A percentile compares a stretch with the other conserved stretches of the same genome.
These are phyloP conservation scores for Gambelia wislizenii DNA, from an alignment of 2,797 vertebrate species.

Conservation along the genomic window DNA sequence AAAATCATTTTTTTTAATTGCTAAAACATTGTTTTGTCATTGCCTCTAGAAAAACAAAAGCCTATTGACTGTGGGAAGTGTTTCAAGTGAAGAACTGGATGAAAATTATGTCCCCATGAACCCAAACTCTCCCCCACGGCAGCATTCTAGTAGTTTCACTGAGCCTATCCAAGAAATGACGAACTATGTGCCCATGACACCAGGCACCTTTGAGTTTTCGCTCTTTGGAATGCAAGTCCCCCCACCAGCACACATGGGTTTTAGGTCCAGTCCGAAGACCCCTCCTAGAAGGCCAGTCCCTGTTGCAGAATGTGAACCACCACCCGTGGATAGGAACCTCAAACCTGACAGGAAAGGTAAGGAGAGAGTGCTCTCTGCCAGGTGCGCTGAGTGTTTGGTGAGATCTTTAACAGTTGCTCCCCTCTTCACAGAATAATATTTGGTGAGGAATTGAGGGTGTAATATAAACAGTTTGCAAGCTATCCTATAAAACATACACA, in stretches of 20 bases:
- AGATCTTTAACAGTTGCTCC: neutral
- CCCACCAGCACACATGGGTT: conserved; percentile 98
- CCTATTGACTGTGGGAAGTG: conserved; percentile 89
- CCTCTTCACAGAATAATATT: neutral
- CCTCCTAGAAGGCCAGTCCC: conserved; percentile 92
- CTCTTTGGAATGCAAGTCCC: conserved; percentile 98
- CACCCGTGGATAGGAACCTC: conserved; percentile 96
- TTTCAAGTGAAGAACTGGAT: conserved; percentile 93
- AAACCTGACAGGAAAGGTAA: conserved; percentile 99
- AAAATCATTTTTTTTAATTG: conserved; percentile 52
- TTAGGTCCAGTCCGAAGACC: conserved; percentile 96
- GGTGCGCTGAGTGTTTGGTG: neutral
- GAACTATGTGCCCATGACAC: conserved; percentile 99
- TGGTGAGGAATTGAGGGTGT: neutral
- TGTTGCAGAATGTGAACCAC: conserved; percentile 91
- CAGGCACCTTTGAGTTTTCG: conserved; percentile 95
- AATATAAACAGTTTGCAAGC: neutral
- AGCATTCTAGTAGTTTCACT: conserved; percentile 91
- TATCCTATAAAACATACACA: neutral
- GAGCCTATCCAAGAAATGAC: conserved; percentile 91
- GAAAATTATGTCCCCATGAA: conserved; percentile 99
- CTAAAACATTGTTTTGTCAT: conserved; percentile 67
- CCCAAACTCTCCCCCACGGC: conserved; percentile 94
- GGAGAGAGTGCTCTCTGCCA: conserved; percentile 36
- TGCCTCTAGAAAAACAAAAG: conserved; percentile 94